Conservation (phyloP, 2,797 vertebrate species). For the Aratinga solstitialis region DNA sequence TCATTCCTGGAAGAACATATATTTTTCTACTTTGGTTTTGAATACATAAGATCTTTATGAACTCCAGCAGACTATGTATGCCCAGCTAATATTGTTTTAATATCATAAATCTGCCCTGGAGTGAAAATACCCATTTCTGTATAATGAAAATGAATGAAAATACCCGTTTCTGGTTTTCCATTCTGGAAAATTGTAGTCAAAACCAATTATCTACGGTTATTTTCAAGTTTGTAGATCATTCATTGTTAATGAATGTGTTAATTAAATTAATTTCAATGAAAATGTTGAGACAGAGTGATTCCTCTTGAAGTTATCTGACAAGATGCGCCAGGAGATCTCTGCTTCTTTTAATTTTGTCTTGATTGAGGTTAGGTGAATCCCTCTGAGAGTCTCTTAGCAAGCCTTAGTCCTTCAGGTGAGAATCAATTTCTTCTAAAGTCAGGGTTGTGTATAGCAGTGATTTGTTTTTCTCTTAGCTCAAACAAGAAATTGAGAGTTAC, state of each 20-base stretch:
- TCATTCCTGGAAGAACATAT: constrained; percentile 31
- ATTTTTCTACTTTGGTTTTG: constrained; percentile 18
- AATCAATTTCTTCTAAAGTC: constrained; percentile 3
- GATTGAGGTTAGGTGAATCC: constrained; percentile 33
- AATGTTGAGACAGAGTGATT: constrained; percentile 8
- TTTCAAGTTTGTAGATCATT: constrained; percentile 55
- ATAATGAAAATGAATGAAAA: neutral
- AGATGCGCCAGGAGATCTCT: constrained; percentile 31
- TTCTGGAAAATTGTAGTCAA: constrained; percentile 51
- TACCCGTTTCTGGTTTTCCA: neutral
- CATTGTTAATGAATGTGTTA: constrained; percentile 63
- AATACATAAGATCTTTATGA: constrained; percentile 10
- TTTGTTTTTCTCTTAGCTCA: neutral
- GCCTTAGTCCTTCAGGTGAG: neutral
- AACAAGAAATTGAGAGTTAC: neutral
- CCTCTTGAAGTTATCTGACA: constrained; percentile 26
- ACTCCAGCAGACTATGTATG: neutral
- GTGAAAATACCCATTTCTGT: constrained; percentile 49
- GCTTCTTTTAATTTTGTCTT: constrained; percentile 53
- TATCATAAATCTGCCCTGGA: constrained; percentile 24
- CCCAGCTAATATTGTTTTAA: constrained; percentile 36
- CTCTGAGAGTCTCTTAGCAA: neutral
- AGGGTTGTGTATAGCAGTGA: neutral
- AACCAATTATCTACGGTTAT: constrained; percentile 47
- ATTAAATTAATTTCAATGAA: constrained; percentile 61